These are phyloP conservation scores for Parauchenoglanis ngamensis DNA, from an alignment of 2,797 vertebrate species.

Conservation along the genomic window DNA sequence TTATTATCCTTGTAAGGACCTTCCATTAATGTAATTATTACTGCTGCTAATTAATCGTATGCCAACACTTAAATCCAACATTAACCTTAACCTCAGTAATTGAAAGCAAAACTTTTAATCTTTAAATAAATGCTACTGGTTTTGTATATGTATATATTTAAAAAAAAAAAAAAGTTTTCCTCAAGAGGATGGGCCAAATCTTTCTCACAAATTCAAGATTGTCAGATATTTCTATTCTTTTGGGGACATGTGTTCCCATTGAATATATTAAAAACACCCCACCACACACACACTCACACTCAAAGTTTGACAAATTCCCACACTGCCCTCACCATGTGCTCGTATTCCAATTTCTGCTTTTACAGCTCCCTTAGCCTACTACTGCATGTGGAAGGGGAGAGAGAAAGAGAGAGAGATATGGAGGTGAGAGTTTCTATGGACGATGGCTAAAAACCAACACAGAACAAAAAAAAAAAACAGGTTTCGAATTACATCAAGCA, in stretches of 20 bases:
- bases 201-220: neutral
- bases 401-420: neutral
- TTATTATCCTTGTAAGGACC: neutral
- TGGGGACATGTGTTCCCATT: neutral
- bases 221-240: neutral
- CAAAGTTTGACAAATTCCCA: neutral
- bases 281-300: neutral
- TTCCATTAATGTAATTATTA: neutral
- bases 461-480: slow-evolving; percentile 22
- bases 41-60: neutral
- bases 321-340: slow-evolving; percentile 8
- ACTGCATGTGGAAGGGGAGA: neutral
- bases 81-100: no score
- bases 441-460: slow-evolving; percentile 22
- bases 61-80: neutral
- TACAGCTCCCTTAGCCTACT: slow-evolving; percentile 16
- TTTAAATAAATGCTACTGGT: neutral
- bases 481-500: slow-evolving; percentile 46
- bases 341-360: slow-evolving; percentile 18
- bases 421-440: neutral
- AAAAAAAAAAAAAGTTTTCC: neutral
- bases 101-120: neutral
- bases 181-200: neutral
- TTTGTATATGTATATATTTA: neutral
- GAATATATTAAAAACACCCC: neutral